Evolutionary conservation across 2,888 invertebrate genomes (phyloP).

Genomic region (Macrostomum cliftonense): DNA sequence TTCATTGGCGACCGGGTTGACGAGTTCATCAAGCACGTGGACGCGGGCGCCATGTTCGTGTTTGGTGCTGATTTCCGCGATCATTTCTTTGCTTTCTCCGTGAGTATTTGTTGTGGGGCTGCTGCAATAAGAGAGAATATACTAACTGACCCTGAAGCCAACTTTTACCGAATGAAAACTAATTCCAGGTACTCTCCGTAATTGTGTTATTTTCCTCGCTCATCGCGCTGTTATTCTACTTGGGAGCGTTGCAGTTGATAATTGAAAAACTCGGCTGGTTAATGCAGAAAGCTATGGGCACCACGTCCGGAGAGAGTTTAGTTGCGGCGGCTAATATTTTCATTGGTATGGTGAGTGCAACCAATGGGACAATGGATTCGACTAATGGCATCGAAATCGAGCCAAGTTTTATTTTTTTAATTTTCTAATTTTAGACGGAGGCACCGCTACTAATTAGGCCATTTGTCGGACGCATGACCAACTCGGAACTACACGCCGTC

Average conservation of each 20-base stretch:
- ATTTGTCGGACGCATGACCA: conserved; percentile 61
- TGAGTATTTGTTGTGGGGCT: conserved; percentile 42
- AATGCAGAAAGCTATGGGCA: conserved; percentile 50
- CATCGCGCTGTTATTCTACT: conserved; percentile 67
- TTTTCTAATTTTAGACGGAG: conserved; percentile 60
- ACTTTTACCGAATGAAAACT: too few relatives aligned
- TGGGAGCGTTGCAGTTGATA: conserved; percentile 65
- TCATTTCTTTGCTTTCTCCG: conserved; percentile 64
- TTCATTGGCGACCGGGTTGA: conserved; percentile 54
- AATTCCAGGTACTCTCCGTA: conserved; percentile 50
- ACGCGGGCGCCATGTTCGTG: conserved; percentile 63
- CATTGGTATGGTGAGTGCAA: conserved; percentile 60
- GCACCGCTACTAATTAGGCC: conserved; percentile 70
- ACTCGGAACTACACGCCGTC: conserved; percentile 74
- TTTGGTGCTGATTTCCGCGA: conserved; percentile 45
- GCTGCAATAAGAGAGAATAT: too few relatives aligned
- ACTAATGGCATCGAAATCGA: too few relatives aligned
- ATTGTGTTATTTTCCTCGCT: conserved; percentile 79
- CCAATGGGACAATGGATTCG: too few relatives aligned
- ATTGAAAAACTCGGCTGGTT: conserved; percentile 58
- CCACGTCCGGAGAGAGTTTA: conserved; percentile 74
- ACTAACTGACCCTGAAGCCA: too few relatives aligned
- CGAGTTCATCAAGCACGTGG: conserved; percentile 58
- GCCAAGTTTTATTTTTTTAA: too few relatives aligned
- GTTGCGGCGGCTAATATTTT: conserved; percentile 80